These are phyloP conservation scores for Magallana angulata DNA, from an alignment of 1,140 invertebrate species.

Conservation along the genomic window DNA sequence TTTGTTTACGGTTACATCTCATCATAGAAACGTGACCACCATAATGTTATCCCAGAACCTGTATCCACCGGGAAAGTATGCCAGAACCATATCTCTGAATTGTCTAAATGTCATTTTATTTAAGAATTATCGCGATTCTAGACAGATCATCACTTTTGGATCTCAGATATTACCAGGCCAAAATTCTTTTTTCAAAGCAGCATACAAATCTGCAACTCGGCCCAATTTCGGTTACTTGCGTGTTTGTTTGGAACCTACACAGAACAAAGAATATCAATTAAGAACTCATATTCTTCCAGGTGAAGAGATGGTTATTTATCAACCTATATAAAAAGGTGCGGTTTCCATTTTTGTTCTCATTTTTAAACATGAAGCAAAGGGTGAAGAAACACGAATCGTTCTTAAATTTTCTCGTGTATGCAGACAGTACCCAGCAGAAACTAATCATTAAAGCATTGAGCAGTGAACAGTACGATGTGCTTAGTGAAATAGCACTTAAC, in stretches of 20 bases:
- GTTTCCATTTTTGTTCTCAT: slow-evolving; percentile 1
- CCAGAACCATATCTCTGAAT: slow-evolving; percentile 54
- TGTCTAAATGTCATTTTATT: slow-evolving; percentile 51
- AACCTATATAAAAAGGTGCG: slow-evolving; percentile 30
- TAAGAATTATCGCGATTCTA: slow-evolving; percentile 51
- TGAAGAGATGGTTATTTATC: slow-evolving; percentile 47
- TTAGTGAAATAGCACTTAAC: slow-evolving; percentile 43
- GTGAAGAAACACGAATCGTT: background rate
- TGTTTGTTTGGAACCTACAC: slow-evolving; percentile 40
- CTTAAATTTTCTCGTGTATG: slow-evolving; percentile 20
- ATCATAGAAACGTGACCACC: too few relatives aligned
- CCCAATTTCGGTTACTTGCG: slow-evolving; percentile 41
- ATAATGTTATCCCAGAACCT: slow-evolving; percentile 12
- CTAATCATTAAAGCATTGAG: slow-evolving; percentile 8
- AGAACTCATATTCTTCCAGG: slow-evolving; percentile 51
- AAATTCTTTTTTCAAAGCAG: background rate
- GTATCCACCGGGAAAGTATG: slow-evolving; percentile 47
- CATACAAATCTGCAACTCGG: slow-evolving; percentile 24
- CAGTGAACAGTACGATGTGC: slow-evolving; percentile 11
- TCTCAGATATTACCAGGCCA: slow-evolving; percentile 51
- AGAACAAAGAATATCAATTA: slow-evolving; percentile 45
- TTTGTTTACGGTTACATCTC: too few relatives aligned
- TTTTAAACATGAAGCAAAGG: slow-evolving; percentile 30
- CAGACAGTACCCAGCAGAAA: slow-evolving; percentile 37
- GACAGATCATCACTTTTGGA: slow-evolving; percentile 52